Percentiles rank a stretch among this genome's conserved stretches.
Conservation (phyloP, 2,113 vertebrate species). For the Trochalopteron elliotii region DNA sequence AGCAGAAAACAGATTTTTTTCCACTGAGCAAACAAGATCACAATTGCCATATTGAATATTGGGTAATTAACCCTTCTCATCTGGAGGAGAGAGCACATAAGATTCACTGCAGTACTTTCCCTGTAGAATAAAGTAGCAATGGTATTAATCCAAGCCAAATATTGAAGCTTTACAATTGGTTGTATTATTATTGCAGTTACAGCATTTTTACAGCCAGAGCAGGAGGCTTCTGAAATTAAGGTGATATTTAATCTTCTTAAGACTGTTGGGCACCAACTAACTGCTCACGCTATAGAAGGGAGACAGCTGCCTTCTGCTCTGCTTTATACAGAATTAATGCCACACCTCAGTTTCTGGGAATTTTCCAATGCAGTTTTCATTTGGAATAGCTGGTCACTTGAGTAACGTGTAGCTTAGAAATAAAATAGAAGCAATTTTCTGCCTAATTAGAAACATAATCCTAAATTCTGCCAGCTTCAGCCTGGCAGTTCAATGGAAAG, state of each 20-base stretch:
- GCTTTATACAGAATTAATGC: conserved; percentile 1
- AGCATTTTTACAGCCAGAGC: conserved; percentile 20
- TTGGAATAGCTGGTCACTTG: conserved; percentile 5
- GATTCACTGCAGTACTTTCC: not conserved
- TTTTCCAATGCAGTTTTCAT: conserved; percentile 18
- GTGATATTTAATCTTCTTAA: conserved; percentile 24
- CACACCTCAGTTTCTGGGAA: not conserved
- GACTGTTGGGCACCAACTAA: not conserved
- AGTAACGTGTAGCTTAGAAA: not conserved
- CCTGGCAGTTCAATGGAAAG: not conserved
- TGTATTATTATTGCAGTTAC: conserved; percentile 8
- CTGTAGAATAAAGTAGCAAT: not conserved
- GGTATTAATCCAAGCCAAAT: conserved; percentile 15
- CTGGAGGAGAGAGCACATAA: not conserved
- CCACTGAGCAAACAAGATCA: not conserved
- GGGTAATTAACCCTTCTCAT: conserved; percentile 12
- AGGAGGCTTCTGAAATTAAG: conserved; percentile 38
- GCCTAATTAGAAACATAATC: conserved; percentile 33
- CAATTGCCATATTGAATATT: not conserved
- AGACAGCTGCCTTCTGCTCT: conserved; percentile 23
- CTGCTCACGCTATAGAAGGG: not conserved
- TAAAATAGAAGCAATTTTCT: conserved; percentile 45
- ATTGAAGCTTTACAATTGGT: not conserved
- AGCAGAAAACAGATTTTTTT: not conserved
- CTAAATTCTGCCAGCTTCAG: not conserved